Conservation (phyloP, 2,113 vertebrate genomes). For the Meles meles region DNA sequence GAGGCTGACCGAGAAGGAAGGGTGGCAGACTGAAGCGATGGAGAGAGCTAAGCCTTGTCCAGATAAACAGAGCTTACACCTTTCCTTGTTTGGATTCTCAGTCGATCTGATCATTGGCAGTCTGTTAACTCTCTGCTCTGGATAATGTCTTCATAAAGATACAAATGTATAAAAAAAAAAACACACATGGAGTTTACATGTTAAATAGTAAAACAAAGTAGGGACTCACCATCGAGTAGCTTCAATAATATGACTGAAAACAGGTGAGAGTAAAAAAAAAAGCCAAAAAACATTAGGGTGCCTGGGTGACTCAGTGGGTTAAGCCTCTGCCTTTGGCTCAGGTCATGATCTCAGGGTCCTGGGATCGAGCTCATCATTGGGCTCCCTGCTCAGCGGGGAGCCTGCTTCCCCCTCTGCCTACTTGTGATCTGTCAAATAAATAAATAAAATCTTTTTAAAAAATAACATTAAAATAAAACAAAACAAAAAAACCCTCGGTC, state of each 20-base stretch:
- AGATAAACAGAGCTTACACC: accelerated
- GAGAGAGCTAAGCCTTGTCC: accelerated
- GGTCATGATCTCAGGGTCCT: no score
- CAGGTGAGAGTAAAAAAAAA: neutral
- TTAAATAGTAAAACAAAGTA: neutral
- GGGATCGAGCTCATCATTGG: accelerated
- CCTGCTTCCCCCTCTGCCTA: no score
- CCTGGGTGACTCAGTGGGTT: no score
- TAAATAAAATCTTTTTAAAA: no score
- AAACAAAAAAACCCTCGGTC: neutral
- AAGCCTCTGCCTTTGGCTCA: no score
- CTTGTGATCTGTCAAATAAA: no score
- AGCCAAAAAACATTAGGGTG: no score
- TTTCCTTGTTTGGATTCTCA: neutral
- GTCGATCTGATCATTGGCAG: neutral
- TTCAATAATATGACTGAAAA: neutral
- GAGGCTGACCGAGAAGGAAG: accelerated
- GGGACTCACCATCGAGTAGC: accelerated
- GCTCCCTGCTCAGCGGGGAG: no score
- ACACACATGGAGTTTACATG: neutral
- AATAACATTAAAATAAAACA: no score
- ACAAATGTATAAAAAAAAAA: no score
- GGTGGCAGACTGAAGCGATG: accelerated
- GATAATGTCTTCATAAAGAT: neutral
- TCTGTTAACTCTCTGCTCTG: neutral